A percentile compares a stretch with the other conserved stretches of the same genome.
Evolutionary conservation across 2,797 vertebrate genomes (phyloP).

Genomic region (Sebastes matsubarae): DNA sequence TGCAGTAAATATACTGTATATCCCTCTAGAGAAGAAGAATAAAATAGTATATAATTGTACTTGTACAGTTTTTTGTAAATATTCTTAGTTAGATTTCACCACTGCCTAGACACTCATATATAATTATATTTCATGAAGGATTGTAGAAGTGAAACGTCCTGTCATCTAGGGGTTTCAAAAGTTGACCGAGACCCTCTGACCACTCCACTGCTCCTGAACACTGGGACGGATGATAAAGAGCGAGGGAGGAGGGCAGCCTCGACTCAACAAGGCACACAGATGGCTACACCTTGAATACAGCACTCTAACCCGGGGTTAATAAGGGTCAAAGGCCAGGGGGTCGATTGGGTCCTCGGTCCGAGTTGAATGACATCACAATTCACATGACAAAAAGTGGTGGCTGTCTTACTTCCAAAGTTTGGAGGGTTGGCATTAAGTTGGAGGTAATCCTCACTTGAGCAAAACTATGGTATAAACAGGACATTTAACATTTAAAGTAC

Average conservation of each 20-base stretch:
- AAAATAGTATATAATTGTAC: not conserved
- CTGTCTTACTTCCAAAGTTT: conserved; percentile 51
- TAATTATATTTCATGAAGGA: not conserved
- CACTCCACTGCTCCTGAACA: conserved; percentile 57
- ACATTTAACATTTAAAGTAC: conserved; percentile 29
- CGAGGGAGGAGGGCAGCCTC: conserved; percentile 50
- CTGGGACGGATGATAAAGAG: conserved; percentile 54
- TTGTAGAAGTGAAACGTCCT: not conserved
- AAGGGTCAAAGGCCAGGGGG: conserved; percentile 73
- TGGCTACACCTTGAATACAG: conserved; percentile 79
- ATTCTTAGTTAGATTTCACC: not conserved
- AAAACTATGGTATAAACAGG: conserved; percentile 30
- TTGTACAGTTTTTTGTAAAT: not conserved
- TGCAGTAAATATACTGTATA: not conserved
- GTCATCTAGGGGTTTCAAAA: conserved; percentile 22
- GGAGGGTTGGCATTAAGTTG: conserved; percentile 33
- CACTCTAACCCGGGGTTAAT: conserved; percentile 68
- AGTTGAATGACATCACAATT: conserved; percentile 73
- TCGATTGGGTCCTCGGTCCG: conserved; percentile 67
- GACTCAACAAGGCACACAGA: conserved; percentile 75
- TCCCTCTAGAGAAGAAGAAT: not conserved
- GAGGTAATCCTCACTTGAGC: conserved; percentile 62
- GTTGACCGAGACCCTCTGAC: conserved; percentile 29
- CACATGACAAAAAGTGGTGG: conserved; percentile 56
- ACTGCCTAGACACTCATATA: not conserved